Percentiles rank a stretch among this genome's conserved stretches.
Conservation (phyloP, 2,888 invertebrate species). For the Caenorhabditis macrosperma region DNA sequence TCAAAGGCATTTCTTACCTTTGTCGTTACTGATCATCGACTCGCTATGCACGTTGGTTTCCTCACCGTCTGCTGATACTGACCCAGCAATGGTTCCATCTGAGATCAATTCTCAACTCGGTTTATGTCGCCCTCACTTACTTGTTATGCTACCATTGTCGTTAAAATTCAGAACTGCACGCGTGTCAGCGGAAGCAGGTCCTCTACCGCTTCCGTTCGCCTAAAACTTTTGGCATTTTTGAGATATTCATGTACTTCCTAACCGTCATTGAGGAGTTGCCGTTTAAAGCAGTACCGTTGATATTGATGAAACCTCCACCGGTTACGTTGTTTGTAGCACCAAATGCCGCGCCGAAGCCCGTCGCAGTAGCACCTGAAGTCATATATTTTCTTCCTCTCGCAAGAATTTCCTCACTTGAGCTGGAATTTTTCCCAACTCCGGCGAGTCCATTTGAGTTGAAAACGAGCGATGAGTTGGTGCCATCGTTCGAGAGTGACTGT, state of each 20-base stretch:
- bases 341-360: conserved; percentile 53
- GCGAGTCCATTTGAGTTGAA: conserved; percentile 61
- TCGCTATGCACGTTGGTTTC: conserved; percentile 63
- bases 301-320: conserved; percentile 52
- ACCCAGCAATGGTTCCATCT: conserved; percentile 62
- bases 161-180: conserved; percentile 51
- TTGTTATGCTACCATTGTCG: conserved; percentile 49
- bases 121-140: conserved; percentile 13
- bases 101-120: neutral
- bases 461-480: conserved; percentile 55
- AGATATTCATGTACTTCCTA: neutral
- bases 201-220: conserved; percentile 57
- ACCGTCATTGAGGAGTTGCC: conserved; percentile 64
- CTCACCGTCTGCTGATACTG: conserved; percentile 61
- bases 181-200: conserved; percentile 52
- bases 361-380: conserved; percentile 52
- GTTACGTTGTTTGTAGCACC: conserved; percentile 65
- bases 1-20: conserved; percentile 44
- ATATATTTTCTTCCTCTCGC: neutral
- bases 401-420: conserved; percentile 33
- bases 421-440: conserved; percentile 54
- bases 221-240: neutral
- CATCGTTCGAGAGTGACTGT: conserved; percentile 55
- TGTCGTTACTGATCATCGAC: conserved; percentile 61
- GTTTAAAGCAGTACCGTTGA: conserved; percentile 48